Conservation (phyloP, 2,113 vertebrate genomes). For the Etheostoma spectabile region DNA sequence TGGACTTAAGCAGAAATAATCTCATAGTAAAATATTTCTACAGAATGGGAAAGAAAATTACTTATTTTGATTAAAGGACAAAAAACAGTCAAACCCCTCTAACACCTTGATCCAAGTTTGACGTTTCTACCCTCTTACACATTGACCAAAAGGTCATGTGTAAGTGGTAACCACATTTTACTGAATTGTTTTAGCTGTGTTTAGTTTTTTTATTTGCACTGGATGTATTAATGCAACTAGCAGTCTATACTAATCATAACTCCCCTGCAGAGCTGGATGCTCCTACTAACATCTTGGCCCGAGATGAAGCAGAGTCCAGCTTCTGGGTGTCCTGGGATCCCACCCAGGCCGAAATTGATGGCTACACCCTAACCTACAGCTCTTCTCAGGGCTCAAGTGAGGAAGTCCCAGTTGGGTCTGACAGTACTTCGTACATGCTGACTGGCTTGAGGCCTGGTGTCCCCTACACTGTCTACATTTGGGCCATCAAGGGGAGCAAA, state of each 20-base stretch:
- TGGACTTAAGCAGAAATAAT: not conserved
- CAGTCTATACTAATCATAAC: conserved; percentile 52
- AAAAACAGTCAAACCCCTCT: not conserved
- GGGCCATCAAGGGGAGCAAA: conserved; percentile 83
- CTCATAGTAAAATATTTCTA: too few relatives aligned
- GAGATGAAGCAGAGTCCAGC: conserved; percentile 79
- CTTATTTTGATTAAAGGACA: not conserved
- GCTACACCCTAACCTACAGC: conserved; percentile 84
- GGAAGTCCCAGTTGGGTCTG: conserved; percentile 78
- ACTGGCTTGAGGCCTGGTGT: conserved; percentile 82
- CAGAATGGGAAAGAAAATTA: not conserved
- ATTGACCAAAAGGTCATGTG: not conserved
- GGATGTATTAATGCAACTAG: conserved; percentile 20
- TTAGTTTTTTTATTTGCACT: conserved; percentile 31
- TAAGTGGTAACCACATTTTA: conserved; percentile 7
- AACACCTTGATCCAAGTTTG: conserved; percentile 31
- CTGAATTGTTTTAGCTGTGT: conserved; percentile 1
- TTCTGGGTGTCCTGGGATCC: conserved; percentile 81
- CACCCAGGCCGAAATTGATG: conserved; percentile 80
- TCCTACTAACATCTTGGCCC: conserved; percentile 48
- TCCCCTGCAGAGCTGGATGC: conserved; percentile 63
- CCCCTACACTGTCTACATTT: conserved; percentile 82
- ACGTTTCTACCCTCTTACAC: conserved; percentile 50
- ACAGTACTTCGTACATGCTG: conserved; percentile 72
- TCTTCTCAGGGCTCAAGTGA: conserved; percentile 77